These are phyloP conservation scores for Drosophila formosana DNA, from an alignment of 2,888 invertebrate genomes.

Conservation along the genomic window DNA sequence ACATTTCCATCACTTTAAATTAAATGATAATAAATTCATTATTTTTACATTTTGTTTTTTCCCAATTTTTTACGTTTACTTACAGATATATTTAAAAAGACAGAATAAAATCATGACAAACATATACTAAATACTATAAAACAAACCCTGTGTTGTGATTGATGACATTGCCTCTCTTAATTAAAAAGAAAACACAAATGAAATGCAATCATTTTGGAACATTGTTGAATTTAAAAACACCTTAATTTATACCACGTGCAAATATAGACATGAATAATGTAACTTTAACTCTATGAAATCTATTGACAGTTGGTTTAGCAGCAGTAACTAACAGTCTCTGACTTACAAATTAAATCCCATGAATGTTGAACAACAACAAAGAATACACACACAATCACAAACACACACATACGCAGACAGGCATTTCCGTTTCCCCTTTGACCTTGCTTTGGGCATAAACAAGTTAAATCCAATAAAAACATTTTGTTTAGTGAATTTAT, in stretches of 20 bases:
- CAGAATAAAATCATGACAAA: too few species aligned
- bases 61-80: too few species aligned
- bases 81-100: too few species aligned
- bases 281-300: not conserved
- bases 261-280: not conserved
- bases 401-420: not conserved
- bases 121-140: too few species aligned
- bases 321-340: not conserved
- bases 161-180: not conserved
- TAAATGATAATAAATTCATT: too few species aligned
- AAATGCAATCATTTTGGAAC: not conserved
- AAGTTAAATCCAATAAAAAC: conserved; percentile 68
- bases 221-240: not conserved
- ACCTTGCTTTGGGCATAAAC: conserved; percentile 55
- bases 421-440: conserved; percentile 13
- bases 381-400: not conserved
- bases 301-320: not conserved
- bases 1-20: too few species aligned
- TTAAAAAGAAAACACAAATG: conserved; percentile 1
- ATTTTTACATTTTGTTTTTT: too few species aligned
- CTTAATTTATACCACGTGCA: not conserved
- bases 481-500: conserved; percentile 73
- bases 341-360: conserved; percentile 22
- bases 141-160: not conserved
- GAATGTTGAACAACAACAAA: conserved; percentile 14